A percentile compares a stretch with the other conserved stretches of the same genome.
Conservation (phyloP, 1,140 invertebrate genomes). For the Orchesella cincta region DNA sequence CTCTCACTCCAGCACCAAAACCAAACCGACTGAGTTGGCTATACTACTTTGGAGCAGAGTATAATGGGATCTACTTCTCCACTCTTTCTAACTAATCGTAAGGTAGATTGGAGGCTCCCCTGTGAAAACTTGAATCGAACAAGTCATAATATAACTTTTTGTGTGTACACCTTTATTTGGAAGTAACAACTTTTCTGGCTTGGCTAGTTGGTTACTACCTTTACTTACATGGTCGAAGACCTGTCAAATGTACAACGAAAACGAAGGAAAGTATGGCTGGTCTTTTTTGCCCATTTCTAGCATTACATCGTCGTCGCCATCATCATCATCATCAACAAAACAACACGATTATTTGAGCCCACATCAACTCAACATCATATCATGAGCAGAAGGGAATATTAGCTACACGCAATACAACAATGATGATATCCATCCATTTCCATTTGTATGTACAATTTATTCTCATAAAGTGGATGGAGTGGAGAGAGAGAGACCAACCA, state of each 20-base stretch:
- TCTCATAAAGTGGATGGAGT: too few species aligned
- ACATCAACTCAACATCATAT: neutral
- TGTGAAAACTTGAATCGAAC: too few species aligned
- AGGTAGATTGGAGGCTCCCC: too few species aligned
- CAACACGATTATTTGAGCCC: neutral
- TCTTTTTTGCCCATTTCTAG: neutral
- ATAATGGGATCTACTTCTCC: too few species aligned
- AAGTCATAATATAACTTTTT: too few species aligned
- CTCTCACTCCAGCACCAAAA: too few species aligned
- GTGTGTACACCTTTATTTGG: constrained; percentile 22
- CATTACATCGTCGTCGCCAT: neutral
- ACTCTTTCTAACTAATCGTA: too few species aligned
- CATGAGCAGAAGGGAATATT: neutral
- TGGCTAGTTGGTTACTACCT: neutral
- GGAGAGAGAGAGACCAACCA: too few species aligned
- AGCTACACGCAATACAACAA: neutral
- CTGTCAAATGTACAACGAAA: constrained; percentile 2
- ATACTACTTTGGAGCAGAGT: too few species aligned
- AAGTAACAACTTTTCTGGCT: constrained; percentile 9
- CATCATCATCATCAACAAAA: neutral
- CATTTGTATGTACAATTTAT: neutral
- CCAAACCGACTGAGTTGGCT: too few species aligned
- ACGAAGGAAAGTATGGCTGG: neutral
- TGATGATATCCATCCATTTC: too few species aligned
- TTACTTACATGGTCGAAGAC: neutral